These are phyloP conservation scores for Rallus limicola DNA, from an alignment of 2,113 vertebrate species.

Conservation along the genomic window DNA sequence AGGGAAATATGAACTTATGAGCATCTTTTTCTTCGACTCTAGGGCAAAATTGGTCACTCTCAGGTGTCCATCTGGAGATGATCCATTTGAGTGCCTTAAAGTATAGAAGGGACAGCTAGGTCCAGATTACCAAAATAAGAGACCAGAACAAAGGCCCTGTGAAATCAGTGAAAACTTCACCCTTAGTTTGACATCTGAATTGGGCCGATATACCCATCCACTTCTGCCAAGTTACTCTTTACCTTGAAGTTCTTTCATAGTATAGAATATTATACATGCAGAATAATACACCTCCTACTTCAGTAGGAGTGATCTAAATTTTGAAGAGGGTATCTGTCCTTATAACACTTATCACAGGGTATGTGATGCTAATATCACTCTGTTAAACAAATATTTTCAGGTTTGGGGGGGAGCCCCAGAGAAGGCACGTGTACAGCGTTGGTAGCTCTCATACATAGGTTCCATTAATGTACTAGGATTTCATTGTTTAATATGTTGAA, in stretches of 20 bases:
- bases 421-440: neutral
- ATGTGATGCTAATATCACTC: neutral
- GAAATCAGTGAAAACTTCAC: neutral
- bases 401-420: no score
- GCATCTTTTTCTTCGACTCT: neutral
- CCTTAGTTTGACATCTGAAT: neutral
- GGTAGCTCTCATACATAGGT: accelerated
- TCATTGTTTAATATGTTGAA: neutral
- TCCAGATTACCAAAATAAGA: neutral
- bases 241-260: neutral
- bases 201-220: neutral
- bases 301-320: accelerated
- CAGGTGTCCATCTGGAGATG: neutral
- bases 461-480: neutral
- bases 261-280: neutral
- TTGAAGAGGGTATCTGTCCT: neutral
- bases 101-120: neutral
- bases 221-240: neutral
- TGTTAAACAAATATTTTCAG: neutral
- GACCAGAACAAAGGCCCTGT: no score
- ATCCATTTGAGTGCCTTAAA: neutral
- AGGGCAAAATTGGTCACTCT: neutral
- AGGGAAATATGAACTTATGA: neutral
- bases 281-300: neutral
- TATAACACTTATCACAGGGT: neutral